phyloP scores from a whole-genome alignment of 2,888 invertebrate genomes.

The Cyrtodaria siliqua region DNA sequence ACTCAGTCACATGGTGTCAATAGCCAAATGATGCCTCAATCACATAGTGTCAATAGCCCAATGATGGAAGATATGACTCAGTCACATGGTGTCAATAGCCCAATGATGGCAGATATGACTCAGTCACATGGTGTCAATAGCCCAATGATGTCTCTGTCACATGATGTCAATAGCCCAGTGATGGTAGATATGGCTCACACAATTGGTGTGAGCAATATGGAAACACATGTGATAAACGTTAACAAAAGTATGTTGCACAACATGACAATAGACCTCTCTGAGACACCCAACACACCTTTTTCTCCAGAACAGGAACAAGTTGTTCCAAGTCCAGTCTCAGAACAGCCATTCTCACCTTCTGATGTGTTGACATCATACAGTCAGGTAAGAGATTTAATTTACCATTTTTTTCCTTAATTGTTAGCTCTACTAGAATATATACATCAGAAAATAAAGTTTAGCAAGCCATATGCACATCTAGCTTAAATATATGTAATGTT shows the following conservation, averaged over 20 bases:
- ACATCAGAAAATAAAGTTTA: too few species aligned
- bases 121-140: neutral
- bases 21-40: neutral
- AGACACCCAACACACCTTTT: too few species aligned
- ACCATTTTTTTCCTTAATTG: too few species aligned
- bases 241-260: too few species aligned
- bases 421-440: too few species aligned
- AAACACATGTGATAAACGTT: too few species aligned
- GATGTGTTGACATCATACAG: slow-evolving; percentile 4
- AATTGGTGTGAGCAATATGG: neutral
- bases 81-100: neutral
- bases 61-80: too few species aligned
- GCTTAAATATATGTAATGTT: too few species aligned
- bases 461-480: too few species aligned
- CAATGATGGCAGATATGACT: neutral
- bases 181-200: neutral
- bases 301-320: slow-evolving; percentile 2
- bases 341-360: neutral
- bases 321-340: slow-evolving; percentile 6
- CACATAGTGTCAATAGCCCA: too few species aligned
- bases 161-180: neutral
- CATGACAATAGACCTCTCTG: too few species aligned
- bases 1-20: neutral
- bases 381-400: slow-evolving; percentile 10
- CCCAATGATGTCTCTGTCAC: neutral